Conservation (phyloP, 1,140 invertebrate genomes). For the Megathymus violae region DNA sequence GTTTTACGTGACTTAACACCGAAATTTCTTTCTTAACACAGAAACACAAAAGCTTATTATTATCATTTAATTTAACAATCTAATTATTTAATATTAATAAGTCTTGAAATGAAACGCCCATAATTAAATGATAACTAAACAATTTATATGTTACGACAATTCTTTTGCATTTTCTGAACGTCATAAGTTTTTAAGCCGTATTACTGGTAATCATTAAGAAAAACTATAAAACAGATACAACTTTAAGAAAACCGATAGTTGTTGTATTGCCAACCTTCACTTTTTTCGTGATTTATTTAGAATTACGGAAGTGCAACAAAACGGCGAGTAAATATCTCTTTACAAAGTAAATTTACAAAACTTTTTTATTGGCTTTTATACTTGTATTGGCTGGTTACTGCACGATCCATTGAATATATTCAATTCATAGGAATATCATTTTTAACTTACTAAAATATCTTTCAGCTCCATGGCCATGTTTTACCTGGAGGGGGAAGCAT, state of each 20-base stretch:
- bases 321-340: neutral
- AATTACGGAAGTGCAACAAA: neutral
- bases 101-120: too few relatives aligned
- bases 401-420: neutral
- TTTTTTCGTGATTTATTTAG: neutral
- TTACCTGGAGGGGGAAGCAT: slow-evolving; percentile 86
- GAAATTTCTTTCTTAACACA: too few relatives aligned
- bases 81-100: too few relatives aligned
- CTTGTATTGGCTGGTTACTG: neutral
- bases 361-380: neutral
- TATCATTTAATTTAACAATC: too few relatives aligned
- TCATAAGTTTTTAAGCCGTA: neutral
- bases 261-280: slow-evolving; percentile 3
- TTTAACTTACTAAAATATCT: slow-evolving; percentile 38
- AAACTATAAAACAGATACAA: neutral
- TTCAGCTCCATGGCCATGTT: slow-evolving; percentile 80
- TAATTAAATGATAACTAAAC: neutral
- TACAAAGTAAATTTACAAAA: slow-evolving; percentile 1
- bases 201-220: neutral
- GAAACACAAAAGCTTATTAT: too few relatives aligned
- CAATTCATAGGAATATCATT: neutral
- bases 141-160: neutral
- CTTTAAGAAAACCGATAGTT: neutral
- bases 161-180: neutral
- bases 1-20: too few relatives aligned